These are phyloP conservation scores for Mus pahari DNA, from an alignment of 2,113 vertebrate species.

Conservation along the genomic window DNA sequence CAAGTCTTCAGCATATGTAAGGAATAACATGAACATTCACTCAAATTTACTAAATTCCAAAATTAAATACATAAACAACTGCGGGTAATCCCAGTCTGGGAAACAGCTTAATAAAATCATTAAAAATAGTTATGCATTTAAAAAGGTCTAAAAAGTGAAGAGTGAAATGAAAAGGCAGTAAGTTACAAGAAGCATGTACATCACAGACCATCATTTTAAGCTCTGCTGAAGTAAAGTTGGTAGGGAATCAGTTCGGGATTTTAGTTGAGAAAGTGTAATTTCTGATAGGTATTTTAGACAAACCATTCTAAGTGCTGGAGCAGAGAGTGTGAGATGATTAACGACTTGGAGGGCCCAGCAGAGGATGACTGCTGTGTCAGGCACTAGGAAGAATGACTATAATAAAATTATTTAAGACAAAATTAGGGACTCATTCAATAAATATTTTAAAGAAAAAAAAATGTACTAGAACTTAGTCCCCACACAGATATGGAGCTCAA, in stretches of 20 bases:
- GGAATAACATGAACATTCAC: not conserved
- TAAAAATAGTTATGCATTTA: not conserved
- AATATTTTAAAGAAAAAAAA: slow-evolving; percentile 27
- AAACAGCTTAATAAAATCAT: not conserved
- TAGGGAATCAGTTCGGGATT: not conserved
- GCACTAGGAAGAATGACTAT: not conserved
- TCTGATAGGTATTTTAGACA: not conserved
- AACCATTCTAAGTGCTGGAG: not conserved
- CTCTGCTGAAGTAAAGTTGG: not conserved
- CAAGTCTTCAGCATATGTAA: not conserved
- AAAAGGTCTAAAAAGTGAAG: not conserved
- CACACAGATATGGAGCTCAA: not conserved
- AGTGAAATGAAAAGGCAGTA: not conserved
- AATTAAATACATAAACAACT: not conserved
- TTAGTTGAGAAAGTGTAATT: not conserved
- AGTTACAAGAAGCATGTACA: not conserved
- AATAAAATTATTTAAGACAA: not conserved
- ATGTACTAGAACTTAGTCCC: not conserved
- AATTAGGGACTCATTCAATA: not conserved
- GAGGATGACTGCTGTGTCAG: not conserved
- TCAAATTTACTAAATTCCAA: not conserved
- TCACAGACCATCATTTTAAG: not conserved
- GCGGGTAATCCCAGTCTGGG: not conserved
- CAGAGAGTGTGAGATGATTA: not conserved
- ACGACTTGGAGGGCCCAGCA: not conserved